phyloP scores from a whole-genome alignment of 2,888 invertebrate species.

The Lithodes maja region DNA sequence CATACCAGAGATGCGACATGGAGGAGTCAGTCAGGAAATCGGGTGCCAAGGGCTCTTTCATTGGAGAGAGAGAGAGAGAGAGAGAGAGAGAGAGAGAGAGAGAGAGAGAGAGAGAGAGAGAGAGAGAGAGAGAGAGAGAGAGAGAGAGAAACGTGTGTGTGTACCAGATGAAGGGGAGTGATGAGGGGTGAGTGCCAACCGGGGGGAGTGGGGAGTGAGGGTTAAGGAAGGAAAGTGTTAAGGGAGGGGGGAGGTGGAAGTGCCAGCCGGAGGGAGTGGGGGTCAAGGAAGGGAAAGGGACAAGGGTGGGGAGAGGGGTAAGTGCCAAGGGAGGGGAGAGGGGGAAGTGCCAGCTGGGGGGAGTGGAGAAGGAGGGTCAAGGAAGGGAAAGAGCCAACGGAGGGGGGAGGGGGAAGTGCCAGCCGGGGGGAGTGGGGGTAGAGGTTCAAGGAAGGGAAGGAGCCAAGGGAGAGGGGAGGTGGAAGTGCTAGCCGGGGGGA shows the following conservation, averaged over 20 bases:
- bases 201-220: neutral
- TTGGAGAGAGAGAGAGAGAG: neutral
- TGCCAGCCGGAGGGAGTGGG: neutral
- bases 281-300: neutral
- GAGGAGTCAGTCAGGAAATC: neutral
- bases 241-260: neutral
- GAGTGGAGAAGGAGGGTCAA: neutral
- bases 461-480: neutral
- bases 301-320: neutral
- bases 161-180: neutral
- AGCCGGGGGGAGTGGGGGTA: neutral
- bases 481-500: neutral
- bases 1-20: neutral
- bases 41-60: neutral
- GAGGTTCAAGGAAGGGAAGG: neutral
- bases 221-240: neutral
- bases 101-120: no score
- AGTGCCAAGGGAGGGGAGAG: neutral
- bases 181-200: no score
- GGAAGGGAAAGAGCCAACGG: neutral
- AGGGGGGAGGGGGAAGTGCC: neutral
- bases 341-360: neutral
- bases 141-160: neutral
- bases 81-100: neutral
- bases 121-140: no score